These are phyloP conservation scores for Chloropsis hardwickii DNA, from an alignment of 2,113 vertebrate genomes.

Conservation along the genomic window DNA sequence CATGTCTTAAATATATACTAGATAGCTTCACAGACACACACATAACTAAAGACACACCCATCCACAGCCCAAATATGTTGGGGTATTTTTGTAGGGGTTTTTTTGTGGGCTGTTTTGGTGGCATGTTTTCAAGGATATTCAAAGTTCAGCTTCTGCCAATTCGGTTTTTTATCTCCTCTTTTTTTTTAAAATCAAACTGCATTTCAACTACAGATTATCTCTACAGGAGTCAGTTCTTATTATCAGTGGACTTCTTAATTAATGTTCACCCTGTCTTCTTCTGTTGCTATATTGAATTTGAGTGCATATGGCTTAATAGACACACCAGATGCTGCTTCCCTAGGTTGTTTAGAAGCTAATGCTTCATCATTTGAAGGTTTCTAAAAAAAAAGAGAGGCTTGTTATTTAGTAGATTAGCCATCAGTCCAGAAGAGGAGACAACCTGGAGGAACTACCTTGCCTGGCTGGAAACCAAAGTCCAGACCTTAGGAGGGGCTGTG, in stretches of 20 bases:
- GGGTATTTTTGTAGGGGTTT: rapidly evolving
- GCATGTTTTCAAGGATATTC: not conserved
- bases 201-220: not conserved
- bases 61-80: not conserved
- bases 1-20: not conserved
- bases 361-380: slow-evolving; percentile 22
- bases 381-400: not conserved
- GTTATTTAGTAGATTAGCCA: slow-evolving; percentile 2
- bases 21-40: not conserved
- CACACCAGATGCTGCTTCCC: slow-evolving; percentile 36
- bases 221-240: not conserved
- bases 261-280: slow-evolving; percentile 27
- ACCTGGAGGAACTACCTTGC: not conserved
- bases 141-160: not conserved
- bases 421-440: not conserved
- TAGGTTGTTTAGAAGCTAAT: slow-evolving; percentile 42
- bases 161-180: not conserved
- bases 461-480: not conserved
- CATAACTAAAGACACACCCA: not conserved
- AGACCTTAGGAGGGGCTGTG: not conserved
- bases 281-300: slow-evolving; percentile 37
- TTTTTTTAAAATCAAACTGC: not conserved
- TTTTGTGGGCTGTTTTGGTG: not conserved
- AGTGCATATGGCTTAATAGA: slow-evolving; percentile 29
- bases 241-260: slow-evolving; percentile 32